A percentile compares a stretch with the other conserved stretches of the same genome.
Conservation (phyloP, 2,113 vertebrate species). For the Bothrops jararaca region DNA sequence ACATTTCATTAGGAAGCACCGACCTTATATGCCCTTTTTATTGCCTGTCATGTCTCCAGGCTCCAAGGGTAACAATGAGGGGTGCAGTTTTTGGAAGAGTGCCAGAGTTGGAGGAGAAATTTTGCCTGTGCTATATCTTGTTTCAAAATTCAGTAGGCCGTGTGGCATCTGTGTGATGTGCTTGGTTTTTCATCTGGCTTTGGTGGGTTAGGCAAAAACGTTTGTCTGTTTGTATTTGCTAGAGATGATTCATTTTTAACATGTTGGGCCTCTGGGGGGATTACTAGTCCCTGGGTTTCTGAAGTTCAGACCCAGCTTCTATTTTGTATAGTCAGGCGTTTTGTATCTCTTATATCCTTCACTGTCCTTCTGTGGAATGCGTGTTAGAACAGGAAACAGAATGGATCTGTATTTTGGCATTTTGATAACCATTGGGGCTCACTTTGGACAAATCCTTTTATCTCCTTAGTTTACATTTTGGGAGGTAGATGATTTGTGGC, state of each 20-base stretch:
- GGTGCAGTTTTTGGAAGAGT: neutral
- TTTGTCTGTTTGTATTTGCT: neutral
- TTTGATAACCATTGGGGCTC: neutral
- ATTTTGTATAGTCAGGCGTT: neutral
- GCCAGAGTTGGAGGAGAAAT: neutral
- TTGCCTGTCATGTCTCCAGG: neutral
- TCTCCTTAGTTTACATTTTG: neutral
- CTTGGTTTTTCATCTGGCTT: neutral
- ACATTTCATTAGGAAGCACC: neutral
- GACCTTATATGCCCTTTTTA: neutral
- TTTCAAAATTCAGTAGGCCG: neutral
- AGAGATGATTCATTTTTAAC: neutral
- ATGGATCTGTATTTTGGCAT: neutral
- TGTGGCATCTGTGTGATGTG: neutral
- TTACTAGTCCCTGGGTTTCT: neutral
- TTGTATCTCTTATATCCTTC: neutral
- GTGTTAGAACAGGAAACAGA: neutral
- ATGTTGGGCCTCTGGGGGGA: neutral
- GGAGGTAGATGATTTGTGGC: neutral
- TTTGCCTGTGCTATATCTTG: neutral
- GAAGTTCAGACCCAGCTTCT: neutral
- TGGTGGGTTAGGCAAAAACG: neutral
- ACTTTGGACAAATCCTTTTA: neutral
- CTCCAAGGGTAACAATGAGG: neutral
- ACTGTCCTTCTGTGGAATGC: neutral